These are phyloP conservation scores for Cheilosia vernalis DNA, from an alignment of 2,888 invertebrate species.

Conservation along the genomic window DNA sequence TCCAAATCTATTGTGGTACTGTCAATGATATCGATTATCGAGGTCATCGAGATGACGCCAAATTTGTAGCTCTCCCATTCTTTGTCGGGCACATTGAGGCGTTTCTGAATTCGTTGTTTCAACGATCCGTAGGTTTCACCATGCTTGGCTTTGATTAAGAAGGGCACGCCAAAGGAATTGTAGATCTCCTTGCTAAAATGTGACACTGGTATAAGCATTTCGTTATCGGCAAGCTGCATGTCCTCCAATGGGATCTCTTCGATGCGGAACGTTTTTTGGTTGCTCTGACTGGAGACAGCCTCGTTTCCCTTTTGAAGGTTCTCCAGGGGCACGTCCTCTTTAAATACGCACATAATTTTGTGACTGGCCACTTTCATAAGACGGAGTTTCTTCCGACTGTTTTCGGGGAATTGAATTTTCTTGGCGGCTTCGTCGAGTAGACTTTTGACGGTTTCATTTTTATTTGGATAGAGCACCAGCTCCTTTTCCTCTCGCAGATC, in stretches of 20 bases:
- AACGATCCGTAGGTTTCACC: slow-evolving; percentile 93
- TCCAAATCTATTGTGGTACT: slow-evolving; percentile 81
- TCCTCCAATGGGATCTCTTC: slow-evolving; percentile 98
- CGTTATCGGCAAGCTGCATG: slow-evolving; percentile 90
- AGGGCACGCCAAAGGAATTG: slow-evolving; percentile 96
- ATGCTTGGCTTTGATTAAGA: slow-evolving; percentile 94
- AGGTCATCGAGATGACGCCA: slow-evolving; percentile 93
- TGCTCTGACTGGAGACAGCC: slow-evolving; percentile 82
- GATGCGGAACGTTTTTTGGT: slow-evolving; percentile 89
- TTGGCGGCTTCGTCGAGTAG: slow-evolving; percentile 97
- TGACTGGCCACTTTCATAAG: slow-evolving; percentile 90
- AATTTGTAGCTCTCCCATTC: slow-evolving; percentile 99
- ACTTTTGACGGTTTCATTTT: slow-evolving; percentile 95
- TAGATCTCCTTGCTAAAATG: slow-evolving; percentile 98
- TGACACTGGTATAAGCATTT: slow-evolving; percentile 96
- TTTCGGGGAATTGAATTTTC: slow-evolving; percentile 93
- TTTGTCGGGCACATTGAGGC: slow-evolving; percentile 96
- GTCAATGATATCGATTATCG: slow-evolving; percentile 92
- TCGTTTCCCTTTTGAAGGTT: slow-evolving; percentile 80
- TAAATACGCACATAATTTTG: slow-evolving; percentile 88
- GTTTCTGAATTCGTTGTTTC: slow-evolving; percentile 95
- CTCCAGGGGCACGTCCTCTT: slow-evolving; percentile 89
- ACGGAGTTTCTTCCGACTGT: slow-evolving; percentile 94
- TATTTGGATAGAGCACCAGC: slow-evolving; percentile 97
- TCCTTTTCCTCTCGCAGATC: slow-evolving; percentile 98